phyloP scores from a whole-genome alignment of 2,797 vertebrate genomes.

The Diplodus puntazzo region DNA sequence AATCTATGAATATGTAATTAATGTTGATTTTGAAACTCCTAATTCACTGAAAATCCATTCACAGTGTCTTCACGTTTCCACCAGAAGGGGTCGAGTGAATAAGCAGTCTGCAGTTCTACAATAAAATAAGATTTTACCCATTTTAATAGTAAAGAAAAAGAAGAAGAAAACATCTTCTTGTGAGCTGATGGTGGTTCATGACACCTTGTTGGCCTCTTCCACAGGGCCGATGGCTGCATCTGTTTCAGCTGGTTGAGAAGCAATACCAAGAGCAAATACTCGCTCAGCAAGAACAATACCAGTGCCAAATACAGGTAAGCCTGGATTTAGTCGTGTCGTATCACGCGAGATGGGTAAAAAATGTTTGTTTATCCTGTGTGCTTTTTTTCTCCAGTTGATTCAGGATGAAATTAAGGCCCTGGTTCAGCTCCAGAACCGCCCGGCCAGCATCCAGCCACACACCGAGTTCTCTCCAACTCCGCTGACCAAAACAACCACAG shows the following conservation, averaged over 20 bases:
- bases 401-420: conserved; percentile 95
- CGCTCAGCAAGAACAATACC: conserved; percentile 95
- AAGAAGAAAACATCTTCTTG: too few species aligned
- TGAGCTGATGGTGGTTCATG: background rate
- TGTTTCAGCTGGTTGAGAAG: conserved; percentile 93
- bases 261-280: conserved; percentile 95
- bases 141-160: too few species aligned
- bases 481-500: conserved; percentile 42
- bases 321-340: background rate
- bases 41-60: too few species aligned
- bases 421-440: conserved; percentile 88
- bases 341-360: background rate
- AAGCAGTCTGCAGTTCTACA: too few species aligned
- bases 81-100: too few species aligned
- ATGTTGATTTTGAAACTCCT: too few species aligned
- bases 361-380: background rate
- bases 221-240: conserved; percentile 93
- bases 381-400: conserved; percentile 86
- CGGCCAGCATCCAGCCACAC: conserved; percentile 66
- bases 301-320: conserved; percentile 94
- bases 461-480: conserved; percentile 66
- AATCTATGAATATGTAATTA: too few species aligned
- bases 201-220: conserved; percentile 54
- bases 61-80: too few species aligned
- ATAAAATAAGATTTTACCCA: too few species aligned